Base-by-base conservation (phyloP, 2,888 invertebrate species). In the Pachydiplax longipennis region DNA sequence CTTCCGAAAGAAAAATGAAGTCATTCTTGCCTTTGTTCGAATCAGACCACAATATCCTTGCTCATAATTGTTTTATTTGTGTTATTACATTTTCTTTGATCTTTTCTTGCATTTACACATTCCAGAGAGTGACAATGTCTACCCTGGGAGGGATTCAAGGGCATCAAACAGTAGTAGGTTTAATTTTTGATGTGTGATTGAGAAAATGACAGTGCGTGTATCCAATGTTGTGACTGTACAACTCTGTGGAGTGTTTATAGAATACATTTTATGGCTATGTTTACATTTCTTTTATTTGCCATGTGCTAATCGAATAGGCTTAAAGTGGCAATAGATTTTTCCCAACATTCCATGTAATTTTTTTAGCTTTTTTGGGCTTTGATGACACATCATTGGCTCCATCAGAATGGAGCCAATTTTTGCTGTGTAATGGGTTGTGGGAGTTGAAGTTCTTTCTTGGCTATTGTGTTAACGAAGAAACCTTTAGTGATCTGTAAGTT, bases 71-170 rank as follows among this genome's bases (percentile, higher is more conserved):
- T 81, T 90, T 91, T 91, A 80, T 91, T 91, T 80, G 90, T 91
- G 91, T 91, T 81, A 91, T 91, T 92, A 91, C 73, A 91, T 91
- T 91, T 91, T 91, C 81, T 92, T 91, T 91, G 90, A 90, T 92
- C 91, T 91, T 90, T 91, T 91, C 91, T 31, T 80, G 90, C 90
- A 91, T 92, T 94, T 93, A 93, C 93, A 94, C 94, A 94, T 94
- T 94, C 94, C 94, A 94, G 94, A 93, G 93, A 92, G 93, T 58
- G 91, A 90, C 61, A 40, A 82, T 80, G 81, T 91, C 82, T 94
- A 94, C 94, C 94, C 94, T 94, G 93, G 93, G 93, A 91, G 94
- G 94, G 94, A 94, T 94, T 94, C 93, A 94, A 94, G 94, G 94
- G 94, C 94, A 94, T 94, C 94, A 93, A 93, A 93, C 87, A 87